Percentiles rank a stretch among this genome's conserved stretches.
Conservation (phyloP, 2,888 invertebrate genomes). For the Nomada ruficornis region DNA sequence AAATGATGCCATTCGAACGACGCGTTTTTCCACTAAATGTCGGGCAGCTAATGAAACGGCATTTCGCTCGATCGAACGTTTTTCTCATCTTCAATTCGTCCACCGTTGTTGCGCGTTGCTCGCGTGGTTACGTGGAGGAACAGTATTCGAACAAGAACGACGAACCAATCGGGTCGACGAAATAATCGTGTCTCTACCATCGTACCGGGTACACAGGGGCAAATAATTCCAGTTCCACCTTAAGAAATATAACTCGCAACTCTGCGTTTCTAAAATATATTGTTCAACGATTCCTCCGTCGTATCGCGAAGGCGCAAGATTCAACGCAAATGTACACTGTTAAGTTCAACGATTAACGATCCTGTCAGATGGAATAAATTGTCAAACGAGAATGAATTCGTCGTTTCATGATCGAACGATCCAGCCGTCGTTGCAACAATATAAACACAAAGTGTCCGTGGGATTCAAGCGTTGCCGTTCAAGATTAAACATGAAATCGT, state of each 20-base stretch:
- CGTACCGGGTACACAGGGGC: neutral
- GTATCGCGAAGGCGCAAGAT: too few species aligned
- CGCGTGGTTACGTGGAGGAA: neutral
- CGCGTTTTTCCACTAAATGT: neutral
- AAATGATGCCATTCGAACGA: neutral
- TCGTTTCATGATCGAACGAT: neutral
- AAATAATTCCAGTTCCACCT: neutral
- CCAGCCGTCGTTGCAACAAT: neutral
- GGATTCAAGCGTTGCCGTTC: neutral
- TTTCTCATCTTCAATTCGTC: neutral
- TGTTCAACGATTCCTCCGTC: neutral
- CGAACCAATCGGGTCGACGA: neutral
- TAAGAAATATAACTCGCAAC: neutral
- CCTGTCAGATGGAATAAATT: too few species aligned
- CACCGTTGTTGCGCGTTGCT: too few species aligned
- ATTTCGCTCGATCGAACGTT: conserved; percentile 6
- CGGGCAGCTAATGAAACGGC: neutral
- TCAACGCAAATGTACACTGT: too few species aligned
- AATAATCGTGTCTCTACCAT: neutral
- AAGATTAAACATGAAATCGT: neutral
- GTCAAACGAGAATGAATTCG: too few species aligned
- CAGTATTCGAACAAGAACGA: neutral
- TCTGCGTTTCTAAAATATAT: neutral
- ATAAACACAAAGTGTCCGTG: neutral
- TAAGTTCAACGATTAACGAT: too few species aligned